A percentile compares a stretch with the other conserved stretches of the same genome.
Conservation (phyloP, 2,888 invertebrate genomes). For the Zootermopsis nevadensis region DNA sequence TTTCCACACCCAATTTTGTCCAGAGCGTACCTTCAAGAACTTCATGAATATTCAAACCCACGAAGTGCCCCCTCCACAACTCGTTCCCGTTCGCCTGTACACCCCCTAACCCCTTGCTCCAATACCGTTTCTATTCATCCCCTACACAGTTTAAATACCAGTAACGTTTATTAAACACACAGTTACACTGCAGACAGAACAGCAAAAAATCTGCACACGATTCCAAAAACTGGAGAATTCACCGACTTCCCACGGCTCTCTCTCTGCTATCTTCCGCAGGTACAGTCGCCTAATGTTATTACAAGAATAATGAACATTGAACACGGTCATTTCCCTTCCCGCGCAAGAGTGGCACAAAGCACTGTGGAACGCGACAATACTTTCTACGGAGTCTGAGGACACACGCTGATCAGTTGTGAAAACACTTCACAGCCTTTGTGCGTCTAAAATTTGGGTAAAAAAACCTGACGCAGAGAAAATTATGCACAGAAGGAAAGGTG, state of each 20-base stretch:
- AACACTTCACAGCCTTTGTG: no score
- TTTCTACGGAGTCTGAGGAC: not conserved
- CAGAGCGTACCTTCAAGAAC: constrained; percentile 35
- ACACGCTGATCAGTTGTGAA: not conserved
- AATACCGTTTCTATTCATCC: constrained; percentile 27
- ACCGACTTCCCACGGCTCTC: not conserved
- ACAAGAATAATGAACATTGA: constrained; percentile 11
- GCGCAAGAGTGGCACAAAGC: not conserved
- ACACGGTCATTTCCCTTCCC: not conserved
- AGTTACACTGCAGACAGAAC: not conserved
- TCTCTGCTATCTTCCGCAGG: not conserved
- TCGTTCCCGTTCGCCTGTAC: not conserved
- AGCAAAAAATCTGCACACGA: constrained; percentile 28
- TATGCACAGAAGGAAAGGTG: no score
- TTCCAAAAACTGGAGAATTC: not conserved
- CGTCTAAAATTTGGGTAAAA: no score
- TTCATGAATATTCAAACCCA: constrained; percentile 38
- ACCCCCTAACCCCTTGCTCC: not conserved
- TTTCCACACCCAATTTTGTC: constrained; percentile 16
- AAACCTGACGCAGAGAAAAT: no score
- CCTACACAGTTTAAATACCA: constrained; percentile 37
- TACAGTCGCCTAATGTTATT: not conserved
- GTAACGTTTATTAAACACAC: constrained; percentile 40
- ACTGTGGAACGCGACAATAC: not conserved
- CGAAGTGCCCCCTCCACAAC: not conserved